Percentiles rank a stretch among this genome's conserved stretches.
These are phyloP conservation scores for Pseudomyrmex concolor DNA, from an alignment of 1,140 invertebrate genomes.

Conservation along the genomic window DNA sequence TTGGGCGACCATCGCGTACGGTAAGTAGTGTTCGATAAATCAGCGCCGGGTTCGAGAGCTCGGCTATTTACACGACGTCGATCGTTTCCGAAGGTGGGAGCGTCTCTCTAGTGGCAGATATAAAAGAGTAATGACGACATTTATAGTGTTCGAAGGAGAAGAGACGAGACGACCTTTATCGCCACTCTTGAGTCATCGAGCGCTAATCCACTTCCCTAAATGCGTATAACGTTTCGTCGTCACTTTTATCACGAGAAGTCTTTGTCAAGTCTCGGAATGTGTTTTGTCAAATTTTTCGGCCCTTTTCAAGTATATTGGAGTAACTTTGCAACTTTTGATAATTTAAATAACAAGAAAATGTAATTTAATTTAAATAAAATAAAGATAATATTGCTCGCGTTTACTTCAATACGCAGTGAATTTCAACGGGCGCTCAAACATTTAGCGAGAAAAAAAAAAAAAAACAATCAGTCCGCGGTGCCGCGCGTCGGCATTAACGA, in stretches of 20 bases:
- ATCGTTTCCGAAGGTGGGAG: conserved; percentile 14
- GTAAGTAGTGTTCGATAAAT: conserved; percentile 80
- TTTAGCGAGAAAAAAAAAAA: too few species aligned
- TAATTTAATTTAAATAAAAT: too few species aligned
- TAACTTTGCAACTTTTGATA: too few species aligned
- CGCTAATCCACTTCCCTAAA: not conserved
- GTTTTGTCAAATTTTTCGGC: too few species aligned
- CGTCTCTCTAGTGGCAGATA: conserved; percentile 5
- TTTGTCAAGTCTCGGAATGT: too few species aligned
- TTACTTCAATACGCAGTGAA: too few species aligned
- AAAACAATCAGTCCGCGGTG: too few species aligned
- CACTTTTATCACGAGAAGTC: not conserved
- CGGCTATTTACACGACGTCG: conserved; percentile 28
- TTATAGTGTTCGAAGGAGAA: conserved; percentile 16
- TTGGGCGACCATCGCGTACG: conserved; percentile 88
- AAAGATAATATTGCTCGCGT: too few species aligned
- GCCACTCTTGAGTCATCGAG: not conserved
- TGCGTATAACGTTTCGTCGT: not conserved
- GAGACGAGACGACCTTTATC: not conserved
- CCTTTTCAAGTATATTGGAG: too few species aligned
- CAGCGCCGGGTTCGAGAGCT: conserved; percentile 3
- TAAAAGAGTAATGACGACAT: conserved; percentile 45
- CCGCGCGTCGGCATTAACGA: conserved; percentile 25
- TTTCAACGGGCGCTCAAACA: too few species aligned
- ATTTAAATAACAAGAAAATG: too few species aligned